Conservation (phyloP, 2,797 vertebrate species). For the Taenioides sp. region DNA sequence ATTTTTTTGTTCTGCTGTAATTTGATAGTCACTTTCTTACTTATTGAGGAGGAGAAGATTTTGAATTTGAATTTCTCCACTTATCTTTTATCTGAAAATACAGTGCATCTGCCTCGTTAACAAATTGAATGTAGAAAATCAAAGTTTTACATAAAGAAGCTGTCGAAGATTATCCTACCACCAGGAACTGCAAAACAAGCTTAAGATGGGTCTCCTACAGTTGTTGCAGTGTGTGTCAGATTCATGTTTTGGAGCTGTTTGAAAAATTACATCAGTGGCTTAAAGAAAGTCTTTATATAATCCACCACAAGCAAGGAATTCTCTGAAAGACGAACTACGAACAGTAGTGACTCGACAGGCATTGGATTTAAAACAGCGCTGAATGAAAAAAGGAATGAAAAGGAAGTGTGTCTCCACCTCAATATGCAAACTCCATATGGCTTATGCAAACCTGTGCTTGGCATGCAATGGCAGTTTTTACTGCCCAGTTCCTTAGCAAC, state of each 20-base stretch:
- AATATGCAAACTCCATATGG: conserved; percentile 60
- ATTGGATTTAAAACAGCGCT: conserved; percentile 11
- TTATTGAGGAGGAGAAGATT: no score
- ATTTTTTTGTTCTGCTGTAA: no score
- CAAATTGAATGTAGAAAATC: conserved; percentile 31
- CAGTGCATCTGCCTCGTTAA: conserved; percentile 22
- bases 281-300: conserved; percentile 41
- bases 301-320: conserved; percentile 26
- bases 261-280: conserved; percentile 42
- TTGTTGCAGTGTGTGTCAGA: conserved; percentile 13
- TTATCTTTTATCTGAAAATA: no score
- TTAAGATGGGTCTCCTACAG: conserved; percentile 44
- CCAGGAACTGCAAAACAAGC: conserved; percentile 53
- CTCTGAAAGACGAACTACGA: conserved; percentile 22
- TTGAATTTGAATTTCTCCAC: no score
- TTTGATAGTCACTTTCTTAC: no score
- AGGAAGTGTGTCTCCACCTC: conserved; percentile 40
- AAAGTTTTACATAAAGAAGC: conserved; percentile 43
- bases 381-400: conserved; percentile 29
- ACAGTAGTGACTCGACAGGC: neutral
- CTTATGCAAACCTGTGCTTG: conserved; percentile 58
- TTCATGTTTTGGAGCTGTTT: conserved; percentile 27
- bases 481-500: conserved; percentile 38
- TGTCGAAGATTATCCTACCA: conserved; percentile 46
- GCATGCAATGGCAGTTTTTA: conserved; percentile 34